Percentiles rank a stretch among this genome's conserved stretches.
Evolutionary conservation across 1,140 invertebrate genomes (phyloP).

Genomic region (Lanistes nyassanus): DNA sequence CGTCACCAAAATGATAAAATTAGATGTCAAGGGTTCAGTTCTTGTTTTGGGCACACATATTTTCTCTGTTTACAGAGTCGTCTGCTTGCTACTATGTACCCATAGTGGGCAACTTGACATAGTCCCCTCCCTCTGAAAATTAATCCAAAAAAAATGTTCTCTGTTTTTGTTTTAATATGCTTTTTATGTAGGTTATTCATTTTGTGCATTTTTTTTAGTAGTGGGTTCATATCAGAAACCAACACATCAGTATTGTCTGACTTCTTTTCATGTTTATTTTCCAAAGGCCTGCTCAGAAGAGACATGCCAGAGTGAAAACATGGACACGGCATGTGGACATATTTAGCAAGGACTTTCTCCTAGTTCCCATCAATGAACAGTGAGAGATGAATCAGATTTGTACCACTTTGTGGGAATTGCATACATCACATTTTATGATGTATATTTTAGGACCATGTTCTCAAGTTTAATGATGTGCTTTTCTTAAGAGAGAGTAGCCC

Average conservation of each 20-base stretch:
- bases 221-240: not conserved
- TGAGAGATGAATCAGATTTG: constrained; percentile 64
- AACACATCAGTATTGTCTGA: too few species aligned
- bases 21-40: not conserved
- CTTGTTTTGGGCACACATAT: not conserved
- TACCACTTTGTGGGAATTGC: not conserved
- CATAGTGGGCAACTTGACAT: not conserved
- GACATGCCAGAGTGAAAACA: constrained; percentile 88
- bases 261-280: constrained; percentile 33
- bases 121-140: not conserved
- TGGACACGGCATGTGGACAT: constrained; percentile 98
- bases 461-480: not conserved
- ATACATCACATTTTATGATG: too few species aligned
- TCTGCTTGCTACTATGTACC: not conserved
- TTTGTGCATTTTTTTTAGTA: not conserved
- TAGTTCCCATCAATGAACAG: constrained; percentile 98
- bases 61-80: not conserved
- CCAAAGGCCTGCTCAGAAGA: constrained; percentile 78
- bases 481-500: not conserved
- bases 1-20: too few species aligned
- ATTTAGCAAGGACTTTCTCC: constrained; percentile 95
- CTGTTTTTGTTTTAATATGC: too few species aligned
- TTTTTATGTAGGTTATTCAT: not conserved
- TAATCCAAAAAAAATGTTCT: too few species aligned
- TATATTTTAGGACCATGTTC: not conserved